Evolutionary conservation across 1,140 invertebrate genomes (phyloP), one percentile per base, ranked within the genome.

Genomic region (Liolophura sinensis): DNA sequence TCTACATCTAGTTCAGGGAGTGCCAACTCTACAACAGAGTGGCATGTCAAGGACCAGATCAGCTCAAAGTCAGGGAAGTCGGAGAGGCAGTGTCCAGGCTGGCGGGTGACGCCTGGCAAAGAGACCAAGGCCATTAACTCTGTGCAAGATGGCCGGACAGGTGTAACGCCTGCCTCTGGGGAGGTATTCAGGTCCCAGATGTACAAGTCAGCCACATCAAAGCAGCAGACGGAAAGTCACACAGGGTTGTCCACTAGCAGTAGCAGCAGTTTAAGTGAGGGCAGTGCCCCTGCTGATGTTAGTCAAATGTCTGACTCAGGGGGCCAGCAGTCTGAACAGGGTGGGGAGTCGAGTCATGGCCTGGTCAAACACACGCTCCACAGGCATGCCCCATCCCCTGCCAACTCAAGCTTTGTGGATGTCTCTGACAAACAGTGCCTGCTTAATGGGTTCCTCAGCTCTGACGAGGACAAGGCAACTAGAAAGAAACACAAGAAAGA

Each of bases 21-120:
- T 73, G 72, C 76, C 6, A 81, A 81, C 64, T 85, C 84, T 7
- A 84, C 83, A 6, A 77, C 81, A 57, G 82, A 80, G 49, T 85
- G 84, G 85, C 75, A 76, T 48, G 78, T 84, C 1, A 73, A 66
- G 22, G 73, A 77, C 16, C 27, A 22, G 1, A 20, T 31, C 54
- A 49, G 9, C 50, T 62, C 1, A 70, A 72, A 64, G 25, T 64
- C 31, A 40, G 31, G 31, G 31, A 40, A 40, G n/a, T 25, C 64
- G 22, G 68, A 72, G 16, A 46, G 63, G 40, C 64, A 66, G 46
- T 47, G 49, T 65, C 18, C 69, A 20, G 66, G 71, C 16, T 71
- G 72, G 73, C 70, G 64, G 22, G 68, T 74, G 7, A 57, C 20
- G 9, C 31, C 31, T 40, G 31, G 31, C 31, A 3, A 3, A 14